These are phyloP conservation scores for Troglohyphantes excavatus DNA, from an alignment of 2,888 invertebrate genomes.

Conservation along the genomic window DNA sequence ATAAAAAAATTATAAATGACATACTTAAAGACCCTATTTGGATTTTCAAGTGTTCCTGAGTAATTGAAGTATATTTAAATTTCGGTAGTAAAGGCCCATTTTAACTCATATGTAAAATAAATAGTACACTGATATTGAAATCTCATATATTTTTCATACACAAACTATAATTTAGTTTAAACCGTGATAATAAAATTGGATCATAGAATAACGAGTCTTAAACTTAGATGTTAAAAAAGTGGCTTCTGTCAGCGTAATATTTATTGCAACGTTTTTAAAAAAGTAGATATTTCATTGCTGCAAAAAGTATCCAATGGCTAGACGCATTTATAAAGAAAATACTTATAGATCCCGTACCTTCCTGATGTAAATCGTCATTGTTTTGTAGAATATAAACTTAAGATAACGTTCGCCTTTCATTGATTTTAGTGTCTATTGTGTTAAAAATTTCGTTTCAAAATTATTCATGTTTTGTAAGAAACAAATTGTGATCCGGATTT, in stretches of 20 bases:
- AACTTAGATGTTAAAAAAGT: background rate
- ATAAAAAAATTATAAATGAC: no score
- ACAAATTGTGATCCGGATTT: constrained; percentile 45
- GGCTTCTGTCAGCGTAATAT: background rate
- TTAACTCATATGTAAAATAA: no score
- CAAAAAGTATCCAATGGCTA: background rate
- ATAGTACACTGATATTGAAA: no score
- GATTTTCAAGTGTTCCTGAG: no score
- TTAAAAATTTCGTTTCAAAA: constrained; percentile 49
- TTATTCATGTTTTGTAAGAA: constrained; percentile 49
- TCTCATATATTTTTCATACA: no score
- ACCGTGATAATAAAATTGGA: no score
- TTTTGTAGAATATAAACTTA: constrained; percentile 45
- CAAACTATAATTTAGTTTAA: no score
- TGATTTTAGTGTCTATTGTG: constrained; percentile 53
- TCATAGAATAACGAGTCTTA: no score
- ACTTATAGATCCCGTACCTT: constrained; percentile 1
- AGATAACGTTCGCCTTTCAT: constrained; percentile 23
- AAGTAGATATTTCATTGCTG: background rate
- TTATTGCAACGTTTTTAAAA: background rate
- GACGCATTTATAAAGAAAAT: constrained; percentile 13
- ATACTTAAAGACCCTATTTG: no score
- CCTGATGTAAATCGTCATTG: constrained; percentile 40
- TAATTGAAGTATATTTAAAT: no score
- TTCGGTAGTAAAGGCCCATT: no score